These are phyloP conservation scores for Philereme vetulata DNA, from an alignment of 2,888 invertebrate species.

Conservation along the genomic window DNA sequence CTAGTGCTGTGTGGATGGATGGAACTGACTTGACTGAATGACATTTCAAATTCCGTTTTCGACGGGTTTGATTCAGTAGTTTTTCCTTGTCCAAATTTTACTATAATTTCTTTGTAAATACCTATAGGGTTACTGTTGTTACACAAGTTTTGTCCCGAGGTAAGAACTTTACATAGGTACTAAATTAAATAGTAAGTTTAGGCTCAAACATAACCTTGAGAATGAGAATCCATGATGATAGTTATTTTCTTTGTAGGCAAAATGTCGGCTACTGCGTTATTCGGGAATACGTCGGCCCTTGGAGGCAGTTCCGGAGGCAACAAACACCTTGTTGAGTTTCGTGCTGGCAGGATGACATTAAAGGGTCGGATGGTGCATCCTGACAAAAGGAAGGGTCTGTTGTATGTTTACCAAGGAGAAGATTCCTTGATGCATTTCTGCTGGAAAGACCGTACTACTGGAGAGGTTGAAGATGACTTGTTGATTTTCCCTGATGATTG, in stretches of 20 bases:
- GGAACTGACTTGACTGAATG: too few relatives aligned
- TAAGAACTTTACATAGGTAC: not conserved
- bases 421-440: conserved; percentile 99
- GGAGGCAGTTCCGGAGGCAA: conserved; percentile 92
- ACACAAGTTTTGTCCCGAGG: not conserved
- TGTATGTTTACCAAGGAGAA: conserved; percentile 98
- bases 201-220: not conserved
- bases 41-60: too few relatives aligned
- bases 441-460: conserved; percentile 98
- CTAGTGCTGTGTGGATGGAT: too few relatives aligned
- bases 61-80: too few relatives aligned
- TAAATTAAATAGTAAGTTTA: not conserved
- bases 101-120: too few relatives aligned
- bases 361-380: conserved; percentile 97
- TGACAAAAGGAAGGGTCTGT: conserved; percentile 96
- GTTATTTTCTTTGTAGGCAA: conserved; percentile 28
- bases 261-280: conserved; percentile 88
- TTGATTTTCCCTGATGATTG: conserved; percentile 99
- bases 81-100: too few relatives aligned
- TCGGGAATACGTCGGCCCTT: conserved; percentile 89
- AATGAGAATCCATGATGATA: not conserved
- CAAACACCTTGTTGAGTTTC: conserved; percentile 96
- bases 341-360: conserved; percentile 97
- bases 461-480: conserved; percentile 97
- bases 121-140: not conserved